Conservation (phyloP, 2,888 invertebrate species). For the Stictocephala bisonia region DNA sequence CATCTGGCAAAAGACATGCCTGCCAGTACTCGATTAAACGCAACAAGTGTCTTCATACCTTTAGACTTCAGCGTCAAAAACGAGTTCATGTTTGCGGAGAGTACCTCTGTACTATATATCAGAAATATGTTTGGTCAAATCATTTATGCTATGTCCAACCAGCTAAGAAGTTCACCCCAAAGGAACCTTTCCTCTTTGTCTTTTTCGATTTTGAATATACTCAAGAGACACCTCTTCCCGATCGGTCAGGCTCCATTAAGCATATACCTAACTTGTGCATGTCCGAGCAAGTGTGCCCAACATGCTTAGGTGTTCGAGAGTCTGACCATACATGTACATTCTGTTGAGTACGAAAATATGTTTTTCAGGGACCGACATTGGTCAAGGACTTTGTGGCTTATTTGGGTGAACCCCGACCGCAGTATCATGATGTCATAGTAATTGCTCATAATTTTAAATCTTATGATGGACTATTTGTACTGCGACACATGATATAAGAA, state of each 20-base stretch:
- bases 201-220: conserved; percentile 5
- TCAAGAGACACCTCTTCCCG: neutral
- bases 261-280: conserved; percentile 9
- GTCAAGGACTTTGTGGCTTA: neutral
- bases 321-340: neutral
- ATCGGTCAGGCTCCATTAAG: neutral
- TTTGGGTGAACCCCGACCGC: neutral
- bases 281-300: neutral
- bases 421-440: neutral
- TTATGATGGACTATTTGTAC: conserved; percentile 12
- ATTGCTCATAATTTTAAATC: neutral
- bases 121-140: neutral
- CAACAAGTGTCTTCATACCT: neutral
- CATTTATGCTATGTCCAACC: neutral
- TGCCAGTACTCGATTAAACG: neutral
- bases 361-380: neutral
- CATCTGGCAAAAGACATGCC: neutral
- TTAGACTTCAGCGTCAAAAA: neutral
- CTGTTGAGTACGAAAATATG: neutral
- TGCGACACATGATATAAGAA: conserved; percentile 14
- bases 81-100: neutral
- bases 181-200: neutral
- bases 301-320: neutral
- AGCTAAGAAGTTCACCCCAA: neutral
- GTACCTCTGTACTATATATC: neutral